phyloP scores from a whole-genome alignment of 2,113 vertebrate genomes.

The Phalacrocorax aristotelis region DNA sequence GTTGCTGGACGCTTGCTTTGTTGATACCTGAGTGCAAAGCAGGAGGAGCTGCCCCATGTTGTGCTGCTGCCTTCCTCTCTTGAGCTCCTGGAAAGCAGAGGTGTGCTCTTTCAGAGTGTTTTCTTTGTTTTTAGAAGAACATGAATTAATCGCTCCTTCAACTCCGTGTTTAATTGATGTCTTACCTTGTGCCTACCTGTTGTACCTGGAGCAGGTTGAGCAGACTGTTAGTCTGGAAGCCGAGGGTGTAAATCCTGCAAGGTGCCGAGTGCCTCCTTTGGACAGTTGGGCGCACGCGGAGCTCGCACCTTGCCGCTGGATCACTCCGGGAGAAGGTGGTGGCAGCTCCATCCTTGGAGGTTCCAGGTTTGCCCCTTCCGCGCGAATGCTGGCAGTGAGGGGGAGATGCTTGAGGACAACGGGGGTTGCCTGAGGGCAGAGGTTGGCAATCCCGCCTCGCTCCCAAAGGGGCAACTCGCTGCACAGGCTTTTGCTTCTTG shows the following conservation, averaged over 20 bases:
- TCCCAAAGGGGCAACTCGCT: background rate
- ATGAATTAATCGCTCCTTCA: background rate
- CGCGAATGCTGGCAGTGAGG: rapidly evolving
- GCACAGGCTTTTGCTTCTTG: background rate
- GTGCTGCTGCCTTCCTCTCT: background rate
- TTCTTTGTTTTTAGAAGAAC: background rate
- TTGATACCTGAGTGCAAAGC: background rate
- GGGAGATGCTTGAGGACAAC: background rate
- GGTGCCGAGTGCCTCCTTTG: rapidly evolving
- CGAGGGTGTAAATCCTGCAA: background rate
- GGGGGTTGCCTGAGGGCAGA: background rate
- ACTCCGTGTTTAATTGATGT: background rate
- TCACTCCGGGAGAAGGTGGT: background rate
- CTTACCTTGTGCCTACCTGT: background rate
- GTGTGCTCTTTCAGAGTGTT: background rate
- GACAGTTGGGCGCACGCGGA: rapidly evolving
- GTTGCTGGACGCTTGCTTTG: background rate
- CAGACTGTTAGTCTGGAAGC: background rate
- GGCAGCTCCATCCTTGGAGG: background rate
- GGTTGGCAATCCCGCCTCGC: background rate
- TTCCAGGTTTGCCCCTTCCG: background rate
- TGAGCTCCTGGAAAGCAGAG: background rate
- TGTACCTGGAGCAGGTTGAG: background rate
- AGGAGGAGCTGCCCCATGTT: background rate
- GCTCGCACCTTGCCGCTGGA: rapidly evolving